Percentiles rank a stretch among this genome's conserved stretches.
These are phyloP conservation scores for Lemur catta DNA, from an alignment of 2,797 vertebrate genomes.

Conservation along the genomic window DNA sequence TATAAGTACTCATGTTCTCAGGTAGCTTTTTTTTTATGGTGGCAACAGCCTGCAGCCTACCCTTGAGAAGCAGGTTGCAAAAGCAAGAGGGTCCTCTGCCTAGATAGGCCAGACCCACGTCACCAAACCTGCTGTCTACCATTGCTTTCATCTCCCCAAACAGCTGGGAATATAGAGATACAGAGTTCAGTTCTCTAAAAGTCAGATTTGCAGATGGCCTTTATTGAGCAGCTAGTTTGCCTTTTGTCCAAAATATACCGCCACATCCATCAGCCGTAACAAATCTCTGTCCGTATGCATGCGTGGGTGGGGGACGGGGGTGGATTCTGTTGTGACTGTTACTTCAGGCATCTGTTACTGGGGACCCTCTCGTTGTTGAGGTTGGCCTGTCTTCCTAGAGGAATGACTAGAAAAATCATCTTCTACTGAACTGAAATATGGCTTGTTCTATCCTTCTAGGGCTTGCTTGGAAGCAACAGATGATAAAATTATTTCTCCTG, in stretches of 20 bases:
- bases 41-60: rapidly evolving
- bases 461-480: not conserved
- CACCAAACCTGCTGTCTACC: not conserved
- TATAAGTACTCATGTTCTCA: not conserved
- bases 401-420: not conserved
- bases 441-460: not conserved
- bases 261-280: rapidly evolving
- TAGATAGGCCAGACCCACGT: rapidly evolving
- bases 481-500: not conserved
- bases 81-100: rapidly evolving
- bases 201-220: not conserved
- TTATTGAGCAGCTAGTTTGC: not conserved
- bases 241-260: not conserved
- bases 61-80: not conserved
- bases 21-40: not conserved
- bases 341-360: not conserved
- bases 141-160: not conserved
- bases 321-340: too few species aligned
- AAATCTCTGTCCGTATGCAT: not conserved
- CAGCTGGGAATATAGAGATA: too few species aligned
- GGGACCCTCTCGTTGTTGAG: rapidly evolving
- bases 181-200: not conserved
- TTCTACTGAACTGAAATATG: not conserved
- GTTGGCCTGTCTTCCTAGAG: not conserved
- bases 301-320: rapidly evolving